Base-by-base conservation (phyloP, 1,140 invertebrate genomes). In the Cylas formicarius region DNA sequence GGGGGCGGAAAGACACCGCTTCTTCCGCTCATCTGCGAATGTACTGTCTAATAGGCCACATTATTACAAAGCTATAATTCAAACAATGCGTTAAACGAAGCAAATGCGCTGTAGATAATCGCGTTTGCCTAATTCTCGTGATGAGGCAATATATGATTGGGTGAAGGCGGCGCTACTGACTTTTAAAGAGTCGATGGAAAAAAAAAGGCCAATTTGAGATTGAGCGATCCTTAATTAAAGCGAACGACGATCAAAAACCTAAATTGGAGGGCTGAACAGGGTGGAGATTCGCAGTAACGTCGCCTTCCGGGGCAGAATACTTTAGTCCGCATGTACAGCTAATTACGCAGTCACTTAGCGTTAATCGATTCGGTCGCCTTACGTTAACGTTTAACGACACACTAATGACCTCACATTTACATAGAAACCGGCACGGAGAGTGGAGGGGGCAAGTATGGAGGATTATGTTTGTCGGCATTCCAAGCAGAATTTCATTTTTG, bases 271-370 rank as follows among this genome's bases (percentile, higher is more conserved):
- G 26, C 14, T 27, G 26, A 10, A 32, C 33, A 13, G 32, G 38
- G 24, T 44, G n/a, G n/a, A 44, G 31, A 32, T 17, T 41, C 17
- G 40, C 19, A 23, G 44, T 36, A 32, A 39, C 44, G 32, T 36
- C 20, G 44, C 42, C 44, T 48, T 52, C 48, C 42, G 37, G 31
- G 36, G 47, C 46, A 35, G 47, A 48, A 42, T 52, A n/a, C n/a
- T n/a, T n/a, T n/a, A n/a, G 53, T 45, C 56, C 50, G 43, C 58
- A 56, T 65, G 55, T 61, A 65, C 53, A 64, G 63, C 62, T 66
- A 66, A 66, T 66, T 66, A 66, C 63, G 57, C 57, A 66, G 63
- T 66, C 63, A 66, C 62, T 66, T 66, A 65, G 62, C 61, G 62
- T 64, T 66, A 66, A 66, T 66, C 62, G 62, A 66, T 66, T 63